Base-by-base conservation (phyloP, 1,140 invertebrate genomes). In the Zaprionus inermis region DNA sequence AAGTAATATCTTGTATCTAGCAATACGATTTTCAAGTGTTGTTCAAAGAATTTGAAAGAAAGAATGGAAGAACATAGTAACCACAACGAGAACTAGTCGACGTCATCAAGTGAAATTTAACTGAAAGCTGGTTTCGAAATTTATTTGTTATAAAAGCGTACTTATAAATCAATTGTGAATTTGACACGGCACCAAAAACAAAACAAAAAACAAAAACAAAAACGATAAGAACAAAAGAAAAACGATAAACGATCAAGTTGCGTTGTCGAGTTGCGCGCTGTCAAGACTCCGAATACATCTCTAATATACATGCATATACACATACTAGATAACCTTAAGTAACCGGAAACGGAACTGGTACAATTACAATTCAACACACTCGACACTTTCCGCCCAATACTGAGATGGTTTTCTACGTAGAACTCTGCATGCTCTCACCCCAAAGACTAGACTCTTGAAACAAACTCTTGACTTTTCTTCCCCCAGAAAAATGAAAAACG, bases 61-160 rank as follows among this genome's bases (percentile, higher is more conserved):
- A 36, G 59, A 30, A 51, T 18, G 59, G 30, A 51, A 24, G 41
- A 49, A 70, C 22, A 41, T 65, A 49, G 73, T 20, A 76, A 68
- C 60, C 77, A 82, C 79, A 89, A 86, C 79, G 83, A 88, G 76
- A 59, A 65, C 66, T 88, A 71, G 76, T 86, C 77, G 83, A 77
- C 55, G 83, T 88, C 79, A 83, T 83, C 75, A 78, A 59, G 70
- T 83, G 56, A 67, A 83, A 81, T 81, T 81, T 81, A 78, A 85
- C 81, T 85, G 78, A 85, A 85, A 69, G 83, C 84, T 89, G 84
- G 84, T 88, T 88, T 88, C 84, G 66, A 89, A 88, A 88, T 89
- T 81, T 78, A 88, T 78, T 80, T 80, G 65, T 75, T 78, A 74
- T 46, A 60, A 52, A 63, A 61, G 57, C 57, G 68, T 78, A 73